phyloP scores from a whole-genome alignment of 2,797 vertebrate genomes.

The Tokudaia tokunoshimensis region DNA sequence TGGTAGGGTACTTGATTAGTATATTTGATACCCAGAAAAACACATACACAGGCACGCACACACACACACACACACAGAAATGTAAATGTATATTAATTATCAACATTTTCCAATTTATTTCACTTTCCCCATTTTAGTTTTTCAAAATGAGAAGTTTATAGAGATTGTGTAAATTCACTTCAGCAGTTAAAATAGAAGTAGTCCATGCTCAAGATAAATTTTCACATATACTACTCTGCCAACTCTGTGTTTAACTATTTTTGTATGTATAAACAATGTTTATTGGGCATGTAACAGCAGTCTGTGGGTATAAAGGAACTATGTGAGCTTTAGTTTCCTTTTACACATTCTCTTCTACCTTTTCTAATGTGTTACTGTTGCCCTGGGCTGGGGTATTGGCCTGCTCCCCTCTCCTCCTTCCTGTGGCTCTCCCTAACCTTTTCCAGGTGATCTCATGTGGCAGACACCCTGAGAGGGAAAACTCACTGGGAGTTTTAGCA shows the following conservation, averaged over 20 bases:
- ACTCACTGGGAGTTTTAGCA: not conserved
- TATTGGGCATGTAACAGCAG: not conserved
- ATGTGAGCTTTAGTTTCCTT: not conserved
- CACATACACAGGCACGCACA: not conserved
- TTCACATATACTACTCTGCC: not conserved
- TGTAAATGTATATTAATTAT: not conserved
- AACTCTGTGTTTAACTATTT: not conserved
- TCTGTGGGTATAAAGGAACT: not conserved
- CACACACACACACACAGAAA: too few relatives aligned
- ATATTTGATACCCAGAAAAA: not conserved
- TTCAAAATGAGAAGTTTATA: constrained; percentile 2
- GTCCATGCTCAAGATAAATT: not conserved
- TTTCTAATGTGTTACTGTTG: not conserved
- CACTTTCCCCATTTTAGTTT: not conserved
- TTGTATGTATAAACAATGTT: not conserved
- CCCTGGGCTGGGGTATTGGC: not conserved
- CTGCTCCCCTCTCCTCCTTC: too few relatives aligned
- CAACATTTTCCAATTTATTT: constrained; percentile 36
- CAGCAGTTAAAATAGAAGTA: not conserved
- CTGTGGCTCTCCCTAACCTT: not conserved
- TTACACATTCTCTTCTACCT: too few relatives aligned
- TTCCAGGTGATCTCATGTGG: not conserved
- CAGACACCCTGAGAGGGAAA: not conserved
- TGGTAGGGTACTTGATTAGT: not conserved
- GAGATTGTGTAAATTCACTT: not conserved